phyloP scores from a whole-genome alignment of 2,888 invertebrate genomes.

The Nudaria mundana region DNA sequence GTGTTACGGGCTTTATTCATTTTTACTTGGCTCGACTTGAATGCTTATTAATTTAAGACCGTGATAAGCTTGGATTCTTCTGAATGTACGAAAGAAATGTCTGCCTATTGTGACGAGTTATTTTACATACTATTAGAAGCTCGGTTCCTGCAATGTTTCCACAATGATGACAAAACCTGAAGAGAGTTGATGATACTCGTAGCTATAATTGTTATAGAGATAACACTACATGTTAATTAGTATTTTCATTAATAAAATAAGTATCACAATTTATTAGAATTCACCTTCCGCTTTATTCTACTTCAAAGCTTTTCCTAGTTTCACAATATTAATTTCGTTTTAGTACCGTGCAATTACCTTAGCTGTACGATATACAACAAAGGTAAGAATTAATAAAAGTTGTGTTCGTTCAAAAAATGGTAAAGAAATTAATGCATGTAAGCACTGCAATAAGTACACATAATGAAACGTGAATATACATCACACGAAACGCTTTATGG shows the following conservation, averaged over 20 bases:
- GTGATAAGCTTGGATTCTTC: slow-evolving; percentile 79
- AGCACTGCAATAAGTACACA: slow-evolving; percentile 49
- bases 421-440: slow-evolving; percentile 64
- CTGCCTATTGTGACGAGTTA: slow-evolving; percentile 73
- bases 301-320: too few relatives aligned
- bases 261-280: too few relatives aligned
- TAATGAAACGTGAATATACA: slow-evolving; percentile 71
- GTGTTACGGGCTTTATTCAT: slow-evolving; percentile 80
- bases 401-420: slow-evolving; percentile 34
- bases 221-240: too few relatives aligned
- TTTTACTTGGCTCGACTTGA: slow-evolving; percentile 81
- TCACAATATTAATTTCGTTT: neutral
- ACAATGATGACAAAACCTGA: slow-evolving; percentile 31
- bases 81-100: slow-evolving; percentile 75
- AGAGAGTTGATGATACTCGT: slow-evolving; percentile 10
- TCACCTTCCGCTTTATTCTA: too few relatives aligned
- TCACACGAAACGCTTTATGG: slow-evolving; percentile 79
- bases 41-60: slow-evolving; percentile 81
- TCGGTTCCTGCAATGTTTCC: slow-evolving; percentile 34
- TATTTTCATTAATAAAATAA: too few relatives aligned
- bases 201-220: too few relatives aligned
- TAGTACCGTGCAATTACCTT: too few relatives aligned
- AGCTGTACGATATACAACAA: neutral
- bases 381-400: slow-evolving; percentile 24
- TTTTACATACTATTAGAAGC: slow-evolving; percentile 68